Conservation (phyloP, 2,888 invertebrate species). For the Thumatha senex region DNA sequence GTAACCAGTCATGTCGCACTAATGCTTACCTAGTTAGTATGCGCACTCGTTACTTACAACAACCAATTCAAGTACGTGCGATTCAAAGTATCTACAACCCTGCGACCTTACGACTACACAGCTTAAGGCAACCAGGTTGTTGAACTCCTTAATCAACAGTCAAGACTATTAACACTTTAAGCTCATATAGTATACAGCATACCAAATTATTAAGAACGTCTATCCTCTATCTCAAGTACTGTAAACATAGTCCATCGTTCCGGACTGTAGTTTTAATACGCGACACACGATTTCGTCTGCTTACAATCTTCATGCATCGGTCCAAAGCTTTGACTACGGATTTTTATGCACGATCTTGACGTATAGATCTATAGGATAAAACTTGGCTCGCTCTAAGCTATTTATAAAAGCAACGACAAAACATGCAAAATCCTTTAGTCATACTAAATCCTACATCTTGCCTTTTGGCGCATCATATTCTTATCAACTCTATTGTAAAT, state of each 20-base stretch:
- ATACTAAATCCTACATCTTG: slow-evolving; percentile 9
- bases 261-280: slow-evolving; percentile 52
- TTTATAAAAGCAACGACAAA: slow-evolving; percentile 14
- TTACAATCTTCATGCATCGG: slow-evolving; percentile 56
- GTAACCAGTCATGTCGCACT: slow-evolving; percentile 4
- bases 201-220: slow-evolving; percentile 18
- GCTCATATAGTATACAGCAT: slow-evolving; percentile 24
- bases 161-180: slow-evolving; percentile 24
- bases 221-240: slow-evolving; percentile 13
- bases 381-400: slow-evolving; percentile 19
- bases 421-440: slow-evolving; percentile 27
- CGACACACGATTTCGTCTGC: slow-evolving; percentile 58
- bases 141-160: slow-evolving; percentile 27
- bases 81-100: slow-evolving; percentile 4
- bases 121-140: slow-evolving; percentile 10
- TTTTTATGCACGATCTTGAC: slow-evolving; percentile 65
- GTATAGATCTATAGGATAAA: slow-evolving; percentile 57
- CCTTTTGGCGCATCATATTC: slow-evolving; percentile 14
- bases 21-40: slow-evolving; percentile 13
- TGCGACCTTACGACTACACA: slow-evolving; percentile 9
- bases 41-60: slow-evolving; percentile 9
- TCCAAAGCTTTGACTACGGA: slow-evolving; percentile 39
- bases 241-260: slow-evolving; percentile 8
- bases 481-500: slow-evolving; percentile 30
- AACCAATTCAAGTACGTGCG: slow-evolving; percentile 5